Conservation (phyloP, 2,888 invertebrate genomes). For the Augochlorella aurata region DNA sequence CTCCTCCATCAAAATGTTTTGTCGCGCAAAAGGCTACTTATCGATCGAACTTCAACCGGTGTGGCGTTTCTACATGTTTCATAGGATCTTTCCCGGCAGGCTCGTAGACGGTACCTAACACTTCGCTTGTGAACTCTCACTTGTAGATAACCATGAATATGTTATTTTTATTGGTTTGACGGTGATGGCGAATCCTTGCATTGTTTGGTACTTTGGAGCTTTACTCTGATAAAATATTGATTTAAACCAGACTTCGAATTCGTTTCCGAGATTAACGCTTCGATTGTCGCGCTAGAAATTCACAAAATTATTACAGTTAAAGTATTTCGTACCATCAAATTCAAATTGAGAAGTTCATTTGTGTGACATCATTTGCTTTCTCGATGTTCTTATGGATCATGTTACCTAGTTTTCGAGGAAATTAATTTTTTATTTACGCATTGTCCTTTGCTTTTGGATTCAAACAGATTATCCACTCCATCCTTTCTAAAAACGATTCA, state of each 20-base stretch:
- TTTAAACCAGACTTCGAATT: not conserved
- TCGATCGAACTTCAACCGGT: conserved; percentile 24
- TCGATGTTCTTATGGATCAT: no score
- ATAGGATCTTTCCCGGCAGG: conserved; percentile 1
- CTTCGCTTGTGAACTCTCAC: not conserved
- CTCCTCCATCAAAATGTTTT: conserved; percentile 48
- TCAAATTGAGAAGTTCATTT: no score
- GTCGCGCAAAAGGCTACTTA: conserved; percentile 18
- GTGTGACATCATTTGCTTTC: no score
- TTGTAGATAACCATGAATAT: not conserved
- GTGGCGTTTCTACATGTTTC: not conserved
- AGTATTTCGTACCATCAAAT: no score
- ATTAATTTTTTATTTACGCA: no score
- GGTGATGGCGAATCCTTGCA: not conserved
- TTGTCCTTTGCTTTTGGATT: no score
- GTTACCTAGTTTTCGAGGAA: no score
- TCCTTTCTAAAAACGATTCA: no score
- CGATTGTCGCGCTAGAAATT: no score
- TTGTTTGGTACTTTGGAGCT: not conserved
- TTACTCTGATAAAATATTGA: not conserved
- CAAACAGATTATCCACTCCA: no score
- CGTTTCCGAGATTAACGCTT: not conserved
- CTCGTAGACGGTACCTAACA: not conserved
- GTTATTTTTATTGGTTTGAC: not conserved
- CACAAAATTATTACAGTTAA: no score